Evolutionary conservation across 2,888 invertebrate genomes (phyloP), one percentile per base, ranked within the genome.

Genomic region (Eristalis pertinax): DNA sequence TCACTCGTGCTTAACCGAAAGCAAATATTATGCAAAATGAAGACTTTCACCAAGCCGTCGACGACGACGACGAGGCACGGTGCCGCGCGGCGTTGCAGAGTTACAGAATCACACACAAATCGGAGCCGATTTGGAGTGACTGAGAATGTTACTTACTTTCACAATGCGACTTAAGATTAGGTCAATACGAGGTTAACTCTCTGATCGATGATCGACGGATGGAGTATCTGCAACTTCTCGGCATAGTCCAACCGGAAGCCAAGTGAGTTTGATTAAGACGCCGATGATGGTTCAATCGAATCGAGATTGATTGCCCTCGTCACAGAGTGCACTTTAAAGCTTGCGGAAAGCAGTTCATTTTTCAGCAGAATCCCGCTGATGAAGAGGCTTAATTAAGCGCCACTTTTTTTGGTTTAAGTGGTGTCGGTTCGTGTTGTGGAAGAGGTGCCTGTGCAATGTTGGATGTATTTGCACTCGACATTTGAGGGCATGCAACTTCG

Each of bases 11-110:
- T 65, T 10, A 65, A 22, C 22, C n/a, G 24, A 67, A 67, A 67
- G 67, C 67, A 67, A 67, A 67, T 67, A 67, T 67, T 67, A 67
- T 50, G 67, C 67, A 67, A 26, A 67, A 24, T 26, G 4, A 60
- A 2, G 60, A 67, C 41, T 67, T 43, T 41, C 67, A 50, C 64
- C 19, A 22, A 65, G n/a, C n/a, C 22, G 38, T 19, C 15, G 29
- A 26, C 26, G n/a, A n/a, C n/a, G n/a, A n/a, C 26, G 26, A 29
- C 29, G 19, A 5, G 1, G 19, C 19, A 1, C 19, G 50, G 19
- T 60, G 10, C 24, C 1, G 32, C n/a, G n/a, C n/a, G n/a, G n/a
- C n/a, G n/a, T n/a, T n/a, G n/a, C n/a, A 24, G 50, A 24, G 60
- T 60, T 60, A 60, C 60, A 60, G 60, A 60, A 26, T 60, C 60